phyloP scores from a whole-genome alignment of 2,797 vertebrate species.

The Amblyopsis hoosieri region DNA sequence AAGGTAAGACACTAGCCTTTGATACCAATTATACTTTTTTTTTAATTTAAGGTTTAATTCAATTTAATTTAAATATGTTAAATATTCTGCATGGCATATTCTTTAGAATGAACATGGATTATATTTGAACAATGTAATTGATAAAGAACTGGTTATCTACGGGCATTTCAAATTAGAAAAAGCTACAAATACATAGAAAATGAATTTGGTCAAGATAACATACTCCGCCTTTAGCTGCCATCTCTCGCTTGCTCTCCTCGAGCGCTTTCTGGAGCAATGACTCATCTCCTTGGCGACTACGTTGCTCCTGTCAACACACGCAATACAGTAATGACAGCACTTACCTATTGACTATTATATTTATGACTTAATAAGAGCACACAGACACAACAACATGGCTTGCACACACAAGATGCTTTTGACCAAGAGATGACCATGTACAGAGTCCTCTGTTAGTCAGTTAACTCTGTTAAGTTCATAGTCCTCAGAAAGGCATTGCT shows the following conservation, averaged over 20 bases:
- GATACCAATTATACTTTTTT: no score
- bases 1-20: no score
- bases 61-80: background rate
- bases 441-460: no score
- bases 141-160: background rate
- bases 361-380: constrained; percentile 32
- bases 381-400: constrained; percentile 26
- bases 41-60: no score
- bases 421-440: constrained; percentile 8
- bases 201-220: constrained; percentile 41
- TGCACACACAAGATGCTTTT: constrained; percentile 13
- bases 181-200: background rate
- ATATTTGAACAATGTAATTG: background rate
- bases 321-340: constrained; percentile 11
- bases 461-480: no score
- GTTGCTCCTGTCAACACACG: constrained; percentile 76
- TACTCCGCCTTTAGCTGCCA: constrained; percentile 79
- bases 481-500: no score
- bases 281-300: constrained; percentile 79
- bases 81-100: background rate
- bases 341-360: constrained; percentile 19
- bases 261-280: constrained; percentile 78
- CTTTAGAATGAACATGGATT: background rate
- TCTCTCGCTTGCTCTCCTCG: constrained; percentile 82
- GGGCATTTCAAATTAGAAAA: background rate